Base-by-base conservation (phyloP, 2,888 invertebrate genomes). In the Chrysotoxum bicinctum region DNA sequence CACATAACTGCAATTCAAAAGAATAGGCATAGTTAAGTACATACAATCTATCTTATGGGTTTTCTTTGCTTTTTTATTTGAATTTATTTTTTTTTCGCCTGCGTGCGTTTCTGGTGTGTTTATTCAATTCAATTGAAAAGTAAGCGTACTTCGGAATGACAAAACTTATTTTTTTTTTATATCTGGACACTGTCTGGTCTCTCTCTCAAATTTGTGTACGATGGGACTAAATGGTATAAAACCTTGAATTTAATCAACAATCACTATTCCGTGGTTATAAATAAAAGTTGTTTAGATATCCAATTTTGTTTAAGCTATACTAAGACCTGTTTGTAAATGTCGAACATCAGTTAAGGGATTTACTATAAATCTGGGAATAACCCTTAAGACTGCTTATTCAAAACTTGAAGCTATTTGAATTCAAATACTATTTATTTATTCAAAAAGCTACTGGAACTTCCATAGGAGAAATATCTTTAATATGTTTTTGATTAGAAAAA, bases 71-170 rank as follows among this genome's bases (percentile, higher is more conserved):
- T 54, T 26, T 30, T 6, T 26, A 14, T 40, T 30, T 16, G 32
- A 5, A 32, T 50, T 16, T 16, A 2, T 40, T 12, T 26, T 9
- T 35, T 21, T 40, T 30, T 23, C 52, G 43, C 56, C 40, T n/a
- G 30, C 54, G 54, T 81, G 69, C 75, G 72, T 66, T 50, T 58
- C 50, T 58, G 35, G 48, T 78, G 50, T 73, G 54, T 82, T 82
- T 77, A 77, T 69, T 68, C 62, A 60, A 82, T 73, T 82, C 54
- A 73, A 82, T 82, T 82, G 58, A 77, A 82, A 62, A 68, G 82
- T 30, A 82, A 77, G 66, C 37, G 50, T 77, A 60, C 72, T 72
- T 77, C 77, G 76, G 52, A 23, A 77, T 77, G 77, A 68, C 45
- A 69, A 58, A 50, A 50, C 16, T 56, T 56, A 30, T 74, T 74